Conservation (phyloP, 2,113 vertebrate species). For the Orcinus orca region DNA sequence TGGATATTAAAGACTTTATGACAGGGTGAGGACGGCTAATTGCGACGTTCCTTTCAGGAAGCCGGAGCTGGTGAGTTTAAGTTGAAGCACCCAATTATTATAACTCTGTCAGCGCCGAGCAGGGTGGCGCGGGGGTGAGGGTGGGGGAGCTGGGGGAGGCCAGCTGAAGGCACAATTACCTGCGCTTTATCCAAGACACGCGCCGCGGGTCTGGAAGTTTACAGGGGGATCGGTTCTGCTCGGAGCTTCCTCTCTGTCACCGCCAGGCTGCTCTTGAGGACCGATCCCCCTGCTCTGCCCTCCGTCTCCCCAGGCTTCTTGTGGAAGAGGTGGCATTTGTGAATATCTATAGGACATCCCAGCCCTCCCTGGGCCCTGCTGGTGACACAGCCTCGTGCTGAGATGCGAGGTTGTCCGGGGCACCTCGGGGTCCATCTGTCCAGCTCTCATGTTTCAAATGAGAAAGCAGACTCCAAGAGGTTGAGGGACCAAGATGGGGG, state of each 20-base stretch:
- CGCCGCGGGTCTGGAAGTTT: slow-evolving; percentile 64
- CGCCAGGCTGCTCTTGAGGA: neutral
- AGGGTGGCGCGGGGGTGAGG: slow-evolving; percentile 14
- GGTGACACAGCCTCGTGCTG: neutral
- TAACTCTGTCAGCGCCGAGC: slow-evolving; percentile 70
- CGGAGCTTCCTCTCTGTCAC: neutral
- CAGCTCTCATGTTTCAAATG: neutral
- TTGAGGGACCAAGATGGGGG: rapidly evolving
- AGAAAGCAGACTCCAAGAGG: neutral
- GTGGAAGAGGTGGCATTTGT: neutral
- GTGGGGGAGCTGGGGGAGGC: slow-evolving; percentile 38
- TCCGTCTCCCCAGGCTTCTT: neutral
- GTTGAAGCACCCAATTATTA: slow-evolving; percentile 86
- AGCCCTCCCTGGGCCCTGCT: rapidly evolving
- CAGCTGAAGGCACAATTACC: slow-evolving; percentile 76
- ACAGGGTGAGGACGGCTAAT: slow-evolving; percentile 84
- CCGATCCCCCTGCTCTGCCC: neutral
- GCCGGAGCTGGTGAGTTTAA: slow-evolving; percentile 78
- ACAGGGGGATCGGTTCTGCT: slow-evolving; percentile 30
- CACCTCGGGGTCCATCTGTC: neutral
- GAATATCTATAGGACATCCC: neutral
- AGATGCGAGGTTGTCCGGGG: neutral
- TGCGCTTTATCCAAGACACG: slow-evolving; percentile 71
- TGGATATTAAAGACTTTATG: slow-evolving; percentile 81
- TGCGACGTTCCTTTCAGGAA: slow-evolving; percentile 84